Conservation (phyloP, 2,797 vertebrate genomes). For the Dendrocincla tyrannina region DNA sequence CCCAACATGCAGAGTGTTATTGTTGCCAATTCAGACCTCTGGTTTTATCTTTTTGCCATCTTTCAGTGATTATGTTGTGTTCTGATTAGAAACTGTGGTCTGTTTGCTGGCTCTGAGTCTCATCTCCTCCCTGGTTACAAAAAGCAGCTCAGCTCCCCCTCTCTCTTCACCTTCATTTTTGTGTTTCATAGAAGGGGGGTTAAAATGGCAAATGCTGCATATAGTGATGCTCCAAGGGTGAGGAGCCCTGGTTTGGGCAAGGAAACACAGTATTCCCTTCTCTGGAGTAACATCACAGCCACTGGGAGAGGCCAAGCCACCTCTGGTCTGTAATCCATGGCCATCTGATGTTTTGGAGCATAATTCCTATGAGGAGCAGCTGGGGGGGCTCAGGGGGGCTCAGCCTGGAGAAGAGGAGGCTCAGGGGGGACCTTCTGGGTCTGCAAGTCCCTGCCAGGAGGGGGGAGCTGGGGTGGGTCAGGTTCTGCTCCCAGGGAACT, state of each 20-base stretch:
- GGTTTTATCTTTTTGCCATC: conserved; percentile 11
- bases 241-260: not conserved
- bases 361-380: not conserved
- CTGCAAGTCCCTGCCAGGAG: not conserved
- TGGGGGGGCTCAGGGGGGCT: not conserved
- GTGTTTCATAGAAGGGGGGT: not conserved
- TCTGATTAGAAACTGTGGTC: not conserved
- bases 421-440: not conserved
- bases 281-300: not conserved
- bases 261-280: not conserved
- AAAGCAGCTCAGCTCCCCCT: not conserved
- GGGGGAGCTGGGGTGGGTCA: rapidly evolving
- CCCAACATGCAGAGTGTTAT: not conserved
- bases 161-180: not conserved
- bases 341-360: not conserved
- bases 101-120: not conserved
- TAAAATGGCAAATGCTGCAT: not conserved
- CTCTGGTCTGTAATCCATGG: rapidly evolving
- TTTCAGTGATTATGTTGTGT: not conserved
- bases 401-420: not conserved
- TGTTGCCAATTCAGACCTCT: not conserved
- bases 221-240: rapidly evolving
- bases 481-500: not conserved
- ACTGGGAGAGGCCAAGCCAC: rapidly evolving
- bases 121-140: not conserved